phyloP scores from a whole-genome alignment of 2,888 invertebrate species.

The Pedicia rivosa region DNA sequence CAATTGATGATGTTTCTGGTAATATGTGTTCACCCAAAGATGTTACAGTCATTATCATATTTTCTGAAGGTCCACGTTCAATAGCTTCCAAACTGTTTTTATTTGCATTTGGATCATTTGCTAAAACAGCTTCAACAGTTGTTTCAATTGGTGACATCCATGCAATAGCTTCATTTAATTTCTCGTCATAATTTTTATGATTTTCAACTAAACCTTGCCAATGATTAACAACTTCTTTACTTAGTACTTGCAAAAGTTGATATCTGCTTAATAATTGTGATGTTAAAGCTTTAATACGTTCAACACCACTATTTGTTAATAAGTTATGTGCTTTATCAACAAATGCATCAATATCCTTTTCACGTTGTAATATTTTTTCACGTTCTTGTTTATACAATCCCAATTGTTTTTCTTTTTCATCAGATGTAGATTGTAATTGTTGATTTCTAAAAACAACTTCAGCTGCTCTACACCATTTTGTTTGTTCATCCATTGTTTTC shows the following conservation, averaged over 20 bases:
- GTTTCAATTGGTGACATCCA: slow-evolving; percentile 69
- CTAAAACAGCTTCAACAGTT: slow-evolving; percentile 41
- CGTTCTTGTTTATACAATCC: slow-evolving; percentile 55
- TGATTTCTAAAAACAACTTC: slow-evolving; percentile 79
- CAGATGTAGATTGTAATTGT: slow-evolving; percentile 59
- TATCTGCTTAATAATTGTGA: slow-evolving; percentile 82
- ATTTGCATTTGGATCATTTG: not conserved
- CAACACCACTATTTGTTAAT: slow-evolving; percentile 67
- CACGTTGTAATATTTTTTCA: slow-evolving; percentile 60
- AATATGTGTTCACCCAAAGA: slow-evolving; percentile 76
- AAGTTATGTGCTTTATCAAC: slow-evolving; percentile 79
- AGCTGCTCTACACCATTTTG: slow-evolving; percentile 72
- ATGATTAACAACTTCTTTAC: slow-evolving; percentile 72
- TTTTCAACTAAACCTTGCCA: slow-evolving; percentile 73
- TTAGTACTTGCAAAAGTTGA: slow-evolving; percentile 60
- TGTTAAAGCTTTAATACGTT: slow-evolving; percentile 70
- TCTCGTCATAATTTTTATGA: slow-evolving; percentile 61
- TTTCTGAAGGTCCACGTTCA: slow-evolving; percentile 45
- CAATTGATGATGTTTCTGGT: slow-evolving; percentile 82
- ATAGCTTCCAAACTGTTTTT: not conserved
- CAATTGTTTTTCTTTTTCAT: slow-evolving; percentile 65
- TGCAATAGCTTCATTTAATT: slow-evolving; percentile 52
- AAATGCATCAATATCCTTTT: slow-evolving; percentile 74
- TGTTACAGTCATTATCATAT: slow-evolving; percentile 59
- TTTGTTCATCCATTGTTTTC: slow-evolving; percentile 57